Percentiles rank a stretch among this genome's conserved stretches.
Conservation (phyloP, 2,113 vertebrate species). For the Entelurus aequoreus region DNA sequence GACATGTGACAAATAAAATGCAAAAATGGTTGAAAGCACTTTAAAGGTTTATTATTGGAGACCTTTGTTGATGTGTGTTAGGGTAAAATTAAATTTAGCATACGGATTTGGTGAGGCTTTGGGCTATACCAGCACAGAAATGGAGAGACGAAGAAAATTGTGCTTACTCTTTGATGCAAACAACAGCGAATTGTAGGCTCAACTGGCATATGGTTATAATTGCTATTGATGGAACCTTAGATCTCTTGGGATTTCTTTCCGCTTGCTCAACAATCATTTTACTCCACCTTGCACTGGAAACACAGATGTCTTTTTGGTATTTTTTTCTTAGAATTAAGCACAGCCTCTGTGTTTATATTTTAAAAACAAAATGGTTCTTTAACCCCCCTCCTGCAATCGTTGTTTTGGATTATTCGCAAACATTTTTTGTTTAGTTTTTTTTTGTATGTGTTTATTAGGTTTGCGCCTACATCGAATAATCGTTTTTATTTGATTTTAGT, state of each 20-base stretch:
- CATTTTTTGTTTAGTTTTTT: too few species aligned
- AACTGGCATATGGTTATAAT: conserved; percentile 10
- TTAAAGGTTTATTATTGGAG: too few species aligned
- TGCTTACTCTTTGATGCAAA: conserved; percentile 13
- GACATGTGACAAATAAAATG: too few species aligned
- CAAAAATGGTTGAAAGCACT: too few species aligned
- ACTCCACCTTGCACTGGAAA: not conserved
- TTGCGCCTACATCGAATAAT: too few species aligned
- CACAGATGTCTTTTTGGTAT: not conserved
- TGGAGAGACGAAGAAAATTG: too few species aligned
- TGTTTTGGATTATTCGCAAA: too few species aligned
- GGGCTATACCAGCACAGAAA: not conserved
- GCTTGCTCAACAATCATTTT: conserved; percentile 3
- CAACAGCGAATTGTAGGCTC: conserved; percentile 4
- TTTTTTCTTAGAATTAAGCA: not conserved
- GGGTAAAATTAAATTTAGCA: not conserved
- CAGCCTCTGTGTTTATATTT: too few species aligned
- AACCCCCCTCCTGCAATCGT: too few species aligned
- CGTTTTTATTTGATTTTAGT: too few species aligned
- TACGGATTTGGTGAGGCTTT: not conserved
- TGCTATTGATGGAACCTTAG: not conserved
- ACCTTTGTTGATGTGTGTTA: not conserved
- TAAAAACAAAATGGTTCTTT: too few species aligned
- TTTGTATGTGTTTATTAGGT: too few species aligned
- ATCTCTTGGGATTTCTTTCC: conserved; percentile 2